Evolutionary conservation across 2,797 vertebrate genomes (phyloP), one percentile per base, ranked within the genome.

Genomic region (Lindbergichthys nudifrons): DNA sequence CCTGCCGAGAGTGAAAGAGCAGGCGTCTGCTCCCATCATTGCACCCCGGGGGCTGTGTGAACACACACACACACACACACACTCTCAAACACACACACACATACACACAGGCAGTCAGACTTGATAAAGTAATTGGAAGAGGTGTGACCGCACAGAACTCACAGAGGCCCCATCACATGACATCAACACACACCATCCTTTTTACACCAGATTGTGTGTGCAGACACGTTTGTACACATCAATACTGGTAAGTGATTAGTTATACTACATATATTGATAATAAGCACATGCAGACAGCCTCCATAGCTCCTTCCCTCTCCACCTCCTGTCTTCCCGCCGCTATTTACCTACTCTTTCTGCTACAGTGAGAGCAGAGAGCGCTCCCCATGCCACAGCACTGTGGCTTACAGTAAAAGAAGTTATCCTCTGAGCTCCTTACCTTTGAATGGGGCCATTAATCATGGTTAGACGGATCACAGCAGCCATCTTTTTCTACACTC

Each of bases 401-500:
- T 87, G 92, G 88, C 88, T 90, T 87, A 89, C 92, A 87, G 92
- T 92, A 92, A 92, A 93, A 91, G 84, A 91, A 93, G 93, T 89
- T 92, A 91, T 93, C 91, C 91, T 90, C 88, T 87, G 88, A 90
- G 91, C 90, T 93, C 89, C 89, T 91, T 90, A 92, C 88, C 88
- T 91, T 89, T 90, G 91, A 93, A 92, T 88, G 86, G 88, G 85
- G 75, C 86, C 91, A 94, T 94, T 94, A 93, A 93, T 94, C 92
- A 93, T 89, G 83, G 86, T 91, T 92, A 89, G 87, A 90, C 77
- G 70, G 87, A 87, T 88, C 88, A 84, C 87, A 89, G 84, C 79
- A 84, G 82, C 88, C 82, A 68, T 75, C 75, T 82, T 66, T 78
- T 70, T 50, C 47, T 14, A 65, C 43, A 65, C 47, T 21, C 18